A percentile compares a stretch with the other conserved stretches of the same genome.
phyloP scores from a whole-genome alignment of 1,140 invertebrate species.

The Drosophila bipectinata region DNA sequence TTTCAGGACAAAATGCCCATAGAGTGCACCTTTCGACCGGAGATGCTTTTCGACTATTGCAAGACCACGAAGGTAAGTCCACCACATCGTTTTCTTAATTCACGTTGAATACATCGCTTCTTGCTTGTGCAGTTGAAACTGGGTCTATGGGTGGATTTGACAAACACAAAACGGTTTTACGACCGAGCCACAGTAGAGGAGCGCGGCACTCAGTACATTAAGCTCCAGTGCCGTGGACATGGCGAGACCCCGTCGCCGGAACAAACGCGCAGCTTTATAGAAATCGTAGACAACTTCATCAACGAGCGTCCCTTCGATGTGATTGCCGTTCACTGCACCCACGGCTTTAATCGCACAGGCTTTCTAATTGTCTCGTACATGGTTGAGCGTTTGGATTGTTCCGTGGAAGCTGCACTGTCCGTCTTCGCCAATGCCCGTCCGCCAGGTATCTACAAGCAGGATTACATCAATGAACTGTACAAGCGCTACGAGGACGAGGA shows the following conservation, averaged over 20 bases:
- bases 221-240: slow-evolving; percentile 94
- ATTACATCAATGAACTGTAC: slow-evolving; percentile 90
- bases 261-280: slow-evolving; percentile 91
- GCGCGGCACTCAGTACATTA: slow-evolving; percentile 91
- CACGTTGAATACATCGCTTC: neutral
- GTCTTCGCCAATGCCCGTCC: slow-evolving; percentile 90
- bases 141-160: slow-evolving; percentile 98
- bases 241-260: slow-evolving; percentile 91
- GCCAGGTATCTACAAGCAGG: slow-evolving; percentile 92
- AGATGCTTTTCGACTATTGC: slow-evolving; percentile 91
- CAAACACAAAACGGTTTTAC: slow-evolving; percentile 97
- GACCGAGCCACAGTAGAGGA: slow-evolving; percentile 91
- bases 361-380: slow-evolving; percentile 97
- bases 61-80: slow-evolving; percentile 89
- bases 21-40: slow-evolving; percentile 91
- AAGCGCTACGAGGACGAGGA: slow-evolving; percentile 91
- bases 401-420: slow-evolving; percentile 91
- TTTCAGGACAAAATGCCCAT: slow-evolving; percentile 93
- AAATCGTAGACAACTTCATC: slow-evolving; percentile 91
- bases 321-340: slow-evolving; percentile 98
- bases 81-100: no score
- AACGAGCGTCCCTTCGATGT: slow-evolving; percentile 90
- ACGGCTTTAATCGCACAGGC: slow-evolving; percentile 99
- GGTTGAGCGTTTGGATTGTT: slow-evolving; percentile 91
- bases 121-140: slow-evolving; percentile 88